Evolutionary conservation across 2,888 invertebrate genomes (phyloP).

Genomic region (Nemoura dubitans): DNA sequence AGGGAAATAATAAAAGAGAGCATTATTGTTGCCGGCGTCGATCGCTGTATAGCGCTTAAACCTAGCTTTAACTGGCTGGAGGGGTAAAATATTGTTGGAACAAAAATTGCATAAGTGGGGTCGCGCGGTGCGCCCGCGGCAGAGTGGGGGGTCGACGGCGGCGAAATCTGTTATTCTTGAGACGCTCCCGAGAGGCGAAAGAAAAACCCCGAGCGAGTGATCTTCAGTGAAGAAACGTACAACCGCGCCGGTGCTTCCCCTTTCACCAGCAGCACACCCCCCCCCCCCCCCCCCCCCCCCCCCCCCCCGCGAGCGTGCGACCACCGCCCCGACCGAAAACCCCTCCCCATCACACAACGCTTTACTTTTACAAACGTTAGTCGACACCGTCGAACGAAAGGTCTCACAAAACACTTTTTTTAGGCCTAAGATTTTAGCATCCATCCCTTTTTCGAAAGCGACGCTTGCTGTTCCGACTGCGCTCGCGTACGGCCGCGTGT

Average conservation of each 20-base stretch:
- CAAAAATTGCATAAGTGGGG: slow-evolving; percentile 44
- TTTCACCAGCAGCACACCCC: slow-evolving; percentile 44
- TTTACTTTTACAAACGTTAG: slow-evolving; percentile 48
- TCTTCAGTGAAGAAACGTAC: slow-evolving; percentile 43
- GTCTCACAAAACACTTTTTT: slow-evolving; percentile 45
- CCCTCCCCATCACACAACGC: slow-evolving; percentile 39
- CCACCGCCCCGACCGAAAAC: not conserved
- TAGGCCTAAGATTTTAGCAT: slow-evolving; percentile 32
- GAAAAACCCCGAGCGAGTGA: slow-evolving; percentile 33
- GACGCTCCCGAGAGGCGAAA: slow-evolving; percentile 43
- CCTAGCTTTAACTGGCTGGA: slow-evolving; percentile 30
- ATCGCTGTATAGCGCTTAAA: slow-evolving; percentile 26
- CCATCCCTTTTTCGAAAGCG: slow-evolving; percentile 48
- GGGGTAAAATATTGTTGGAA: slow-evolving; percentile 46
- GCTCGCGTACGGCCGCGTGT: not conserved
- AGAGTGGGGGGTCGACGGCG: slow-evolving; percentile 52
- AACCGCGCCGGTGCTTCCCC: slow-evolving; percentile 54
- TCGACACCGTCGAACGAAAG: slow-evolving; percentile 46
- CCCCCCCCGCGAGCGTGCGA: slow-evolving; percentile 46
- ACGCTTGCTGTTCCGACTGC: slow-evolving; percentile 40
- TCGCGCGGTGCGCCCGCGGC: slow-evolving; percentile 50
- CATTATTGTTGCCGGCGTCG: slow-evolving; percentile 39
- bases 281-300: slow-evolving; percentile 41
- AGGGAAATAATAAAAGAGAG: slow-evolving; percentile 44
- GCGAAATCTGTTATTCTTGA: slow-evolving; percentile 45